Evolutionary conservation across 1,140 invertebrate species (phyloP).

Genomic region (Tenebrio molitor): DNA sequence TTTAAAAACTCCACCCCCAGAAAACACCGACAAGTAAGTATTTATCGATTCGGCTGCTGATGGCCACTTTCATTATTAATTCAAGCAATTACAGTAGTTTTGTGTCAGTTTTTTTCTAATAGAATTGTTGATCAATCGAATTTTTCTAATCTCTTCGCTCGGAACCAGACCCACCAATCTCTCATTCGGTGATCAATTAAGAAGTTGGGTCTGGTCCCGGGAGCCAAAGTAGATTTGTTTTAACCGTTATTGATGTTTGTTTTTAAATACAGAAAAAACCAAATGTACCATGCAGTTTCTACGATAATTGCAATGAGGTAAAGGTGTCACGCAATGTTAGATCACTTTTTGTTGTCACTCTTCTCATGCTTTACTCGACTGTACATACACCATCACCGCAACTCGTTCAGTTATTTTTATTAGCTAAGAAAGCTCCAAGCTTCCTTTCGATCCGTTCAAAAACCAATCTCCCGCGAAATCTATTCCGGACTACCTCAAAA

Average conservation of each 20-base stretch:
- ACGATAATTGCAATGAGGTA: slow-evolving; percentile 94
- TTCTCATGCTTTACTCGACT: slow-evolving; percentile 21
- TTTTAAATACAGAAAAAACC: slow-evolving; percentile 79
- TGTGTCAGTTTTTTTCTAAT: slow-evolving; percentile 37
- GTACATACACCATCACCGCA: slow-evolving; percentile 8
- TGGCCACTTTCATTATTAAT: slow-evolving; percentile 40
- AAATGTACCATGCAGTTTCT: slow-evolving; percentile 93
- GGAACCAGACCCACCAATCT: background rate
- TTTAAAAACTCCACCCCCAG: slow-evolving; percentile 83
- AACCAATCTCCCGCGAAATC: slow-evolving; percentile 22
- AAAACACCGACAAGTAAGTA: slow-evolving; percentile 73
- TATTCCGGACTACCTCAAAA: slow-evolving; percentile 15
- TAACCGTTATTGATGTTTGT: slow-evolving; percentile 63
- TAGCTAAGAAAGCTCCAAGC: background rate
- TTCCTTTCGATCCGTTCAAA: background rate
- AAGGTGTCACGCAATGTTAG: slow-evolving; percentile 60
- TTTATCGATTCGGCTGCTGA: slow-evolving; percentile 24
- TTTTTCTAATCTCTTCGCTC: slow-evolving; percentile 21
- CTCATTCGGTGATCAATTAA: background rate
- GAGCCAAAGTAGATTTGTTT: slow-evolving; percentile 25
- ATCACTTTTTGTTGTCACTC: slow-evolving; percentile 52
- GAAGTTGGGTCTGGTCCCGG: slow-evolving; percentile 12
- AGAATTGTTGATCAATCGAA: slow-evolving; percentile 17
- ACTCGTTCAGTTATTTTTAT: background rate
- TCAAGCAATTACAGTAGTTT: slow-evolving; percentile 31